Evolutionary conservation across 2,113 vertebrate species (phyloP), one percentile per base, ranked within the genome.

Genomic region (Helogale parvula): DNA sequence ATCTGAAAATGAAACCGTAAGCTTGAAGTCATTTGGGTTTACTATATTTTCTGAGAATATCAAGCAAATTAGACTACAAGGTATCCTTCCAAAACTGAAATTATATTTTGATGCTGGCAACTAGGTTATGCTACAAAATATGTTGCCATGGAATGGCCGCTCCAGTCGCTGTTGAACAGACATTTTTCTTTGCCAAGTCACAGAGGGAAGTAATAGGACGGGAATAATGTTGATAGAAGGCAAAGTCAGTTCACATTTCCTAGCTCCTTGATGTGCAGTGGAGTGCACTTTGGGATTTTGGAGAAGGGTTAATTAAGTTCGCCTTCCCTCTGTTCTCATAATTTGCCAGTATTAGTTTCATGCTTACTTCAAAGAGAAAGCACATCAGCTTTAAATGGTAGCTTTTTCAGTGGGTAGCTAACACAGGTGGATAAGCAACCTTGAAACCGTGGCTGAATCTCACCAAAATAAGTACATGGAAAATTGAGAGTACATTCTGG

Each of bases 1-100:
- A 88, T 54, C 13, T 71, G 19, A 85, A 94, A 91, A 16, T 47
- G 91, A 98, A 96, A 74, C 45, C 35, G 3, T 38, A 72, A 81
- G 35, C 7, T 60, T 33, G 16, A 93, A 74, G 11, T 95, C 25
- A 45, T 47, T 88, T 45, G 2, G 66, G 19, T 72, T 87, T 86
- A 52, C 13, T 69, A 25, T 52, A 15, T 77, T 4, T 80, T 83
- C 50, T 90, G 79, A 84, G 38, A 35, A 27, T 76, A 69, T 41
- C 27, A 86, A 63, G 25, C 15, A 85, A 95, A 81, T 95, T 54
- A n/a, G 15, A 41, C 12, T 86, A 15, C 16, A 65, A 29, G 14
- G 2, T 86, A 79, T 88, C 2, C 23, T 94, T 69, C 63, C 41
- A 71, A 76, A 94, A 69, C 27, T 71, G 21, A 74, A 90, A 80